Base-by-base conservation (phyloP, 2,888 invertebrate genomes). In the Lepidonotus clava region DNA sequence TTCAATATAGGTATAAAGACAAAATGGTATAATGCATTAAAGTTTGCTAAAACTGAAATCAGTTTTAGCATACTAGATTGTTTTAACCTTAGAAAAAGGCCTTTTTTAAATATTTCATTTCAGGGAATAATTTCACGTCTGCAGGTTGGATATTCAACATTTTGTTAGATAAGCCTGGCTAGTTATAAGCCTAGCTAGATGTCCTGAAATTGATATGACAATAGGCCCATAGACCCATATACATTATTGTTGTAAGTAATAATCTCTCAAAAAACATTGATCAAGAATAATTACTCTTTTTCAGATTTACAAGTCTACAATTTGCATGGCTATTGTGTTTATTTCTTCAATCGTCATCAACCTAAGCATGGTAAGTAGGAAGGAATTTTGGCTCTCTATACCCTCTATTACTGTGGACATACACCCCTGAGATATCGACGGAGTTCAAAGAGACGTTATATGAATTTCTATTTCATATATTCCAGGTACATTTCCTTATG, bases 401-500 rank as follows among this genome's bases (percentile, higher is more conserved):
- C n/a, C n/a, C n/a, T n/a, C n/a, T 51, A 51, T 51, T 11, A 51
- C 21, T 51, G 51, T 51, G 21, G 51, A 51, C 21, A 51, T 14
- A 51, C 51, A 51, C 14, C 51, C 51, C 51, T 51, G 14, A n/a
- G n/a, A n/a, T n/a, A n/a, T n/a, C n/a, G n/a, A n/a, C n/a, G n/a
- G n/a, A n/a, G n/a, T n/a, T n/a, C n/a, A n/a, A n/a, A 46, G 8
- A 46, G 6, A 18, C 18, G 18, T 46, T 46, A 6, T 11, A 46
- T 46, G 18, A 46, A 6, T 11, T 6, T 61, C 24, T 11, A 11
- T n/a, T 6, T 24, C 36, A 1, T 40, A 34, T 28, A 83, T 41
- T 83, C 4, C 40, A 83, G 83, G 83, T 83, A 34, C 83, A 83
- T 34, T 83, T 83, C 51, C 83, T 83, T 11, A 83, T 83, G 83